Percentiles rank a stretch among this genome's conserved stretches.
Evolutionary conservation across 2,113 vertebrate species (phyloP).

Genomic region (Hyperopisus bebe): DNA sequence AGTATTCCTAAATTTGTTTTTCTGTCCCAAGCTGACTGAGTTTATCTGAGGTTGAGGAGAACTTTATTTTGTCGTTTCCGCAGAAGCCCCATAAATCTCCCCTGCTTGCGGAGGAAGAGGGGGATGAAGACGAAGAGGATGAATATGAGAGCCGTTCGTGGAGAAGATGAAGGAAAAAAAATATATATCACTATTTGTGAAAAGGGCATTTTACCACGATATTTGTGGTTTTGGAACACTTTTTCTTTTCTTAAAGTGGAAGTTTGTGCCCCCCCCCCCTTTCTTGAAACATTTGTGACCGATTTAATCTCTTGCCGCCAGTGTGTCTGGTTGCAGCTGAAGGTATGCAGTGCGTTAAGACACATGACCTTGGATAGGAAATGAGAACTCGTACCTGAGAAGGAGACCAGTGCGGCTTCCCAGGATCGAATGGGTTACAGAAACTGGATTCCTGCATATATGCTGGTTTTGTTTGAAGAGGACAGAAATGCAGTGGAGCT

Average conservation of each 20-base stretch:
- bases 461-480: neutral
- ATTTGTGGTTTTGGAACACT: neutral
- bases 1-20: neutral
- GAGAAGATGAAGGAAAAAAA: slow-evolving; percentile 75
- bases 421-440: neutral
- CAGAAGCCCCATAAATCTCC: slow-evolving; percentile 81
- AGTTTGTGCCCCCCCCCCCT: neutral
- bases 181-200: slow-evolving; percentile 26
- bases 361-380: neutral
- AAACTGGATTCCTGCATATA: neutral
- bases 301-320: neutral
- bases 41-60: neutral
- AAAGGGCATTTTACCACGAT: neutral
- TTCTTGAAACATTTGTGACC: neutral
- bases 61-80: slow-evolving; percentile 9
- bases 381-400: neutral
- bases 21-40: neutral
- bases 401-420: neutral
- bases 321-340: neutral
- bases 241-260: neutral
- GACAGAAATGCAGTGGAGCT: neutral
- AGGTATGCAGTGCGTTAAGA: neutral
- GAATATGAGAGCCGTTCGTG: slow-evolving; percentile 92
- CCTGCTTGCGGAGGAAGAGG: slow-evolving; percentile 76
- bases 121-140: slow-evolving; percentile 84